Evolutionary conservation across 2,113 vertebrate genomes (phyloP).

Genomic region (Xiphias gladius): DNA sequence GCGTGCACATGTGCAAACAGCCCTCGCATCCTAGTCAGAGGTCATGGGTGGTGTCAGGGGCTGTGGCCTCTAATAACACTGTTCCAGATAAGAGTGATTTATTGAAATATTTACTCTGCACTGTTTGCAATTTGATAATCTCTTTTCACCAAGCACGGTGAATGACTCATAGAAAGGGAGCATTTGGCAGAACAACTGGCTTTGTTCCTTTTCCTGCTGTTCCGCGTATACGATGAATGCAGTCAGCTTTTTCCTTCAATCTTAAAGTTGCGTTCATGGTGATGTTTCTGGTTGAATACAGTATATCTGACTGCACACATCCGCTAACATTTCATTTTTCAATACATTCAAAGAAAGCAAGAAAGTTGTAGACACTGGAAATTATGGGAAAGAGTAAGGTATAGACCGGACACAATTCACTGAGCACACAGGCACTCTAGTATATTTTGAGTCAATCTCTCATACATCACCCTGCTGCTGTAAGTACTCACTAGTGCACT

Average conservation of each 20-base stretch:
- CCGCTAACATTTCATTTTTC: too few relatives aligned
- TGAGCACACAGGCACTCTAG: neutral
- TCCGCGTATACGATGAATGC: neutral
- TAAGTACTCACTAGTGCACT: neutral
- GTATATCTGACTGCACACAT: neutral
- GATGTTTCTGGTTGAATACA: neutral
- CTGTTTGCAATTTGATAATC: constrained; percentile 65
- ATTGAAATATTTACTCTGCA: constrained; percentile 60
- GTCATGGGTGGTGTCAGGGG: constrained; percentile 29
- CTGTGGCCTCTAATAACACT: constrained; percentile 27
- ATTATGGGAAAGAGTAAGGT: too few relatives aligned
- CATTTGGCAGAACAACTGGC: neutral
- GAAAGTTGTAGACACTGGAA: too few relatives aligned
- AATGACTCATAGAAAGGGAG: constrained; percentile 34
- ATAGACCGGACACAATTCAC: neutral
- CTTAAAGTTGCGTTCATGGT: neutral
- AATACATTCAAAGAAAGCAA: too few relatives aligned
- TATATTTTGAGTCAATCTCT: neutral
- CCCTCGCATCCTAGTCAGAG: neutral
- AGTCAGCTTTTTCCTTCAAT: neutral
- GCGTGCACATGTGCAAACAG: neutral
- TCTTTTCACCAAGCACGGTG: constrained; percentile 8
- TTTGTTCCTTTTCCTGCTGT: constrained; percentile 6
- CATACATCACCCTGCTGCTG: neutral
- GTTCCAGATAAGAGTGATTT: constrained; percentile 51